These are phyloP conservation scores for Allolobophora icterica DNA, from an alignment of 2,888 invertebrate species.

Conservation along the genomic window DNA sequence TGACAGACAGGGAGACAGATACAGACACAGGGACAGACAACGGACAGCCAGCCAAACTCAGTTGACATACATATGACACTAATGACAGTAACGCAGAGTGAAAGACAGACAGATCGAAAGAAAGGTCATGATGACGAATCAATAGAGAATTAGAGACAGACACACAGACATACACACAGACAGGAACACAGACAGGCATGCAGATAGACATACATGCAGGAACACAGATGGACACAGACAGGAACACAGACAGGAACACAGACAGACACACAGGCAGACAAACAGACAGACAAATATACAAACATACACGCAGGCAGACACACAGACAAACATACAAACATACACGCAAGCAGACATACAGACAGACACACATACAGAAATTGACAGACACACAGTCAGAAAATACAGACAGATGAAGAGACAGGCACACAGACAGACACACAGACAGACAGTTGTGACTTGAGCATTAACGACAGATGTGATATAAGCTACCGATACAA, in stretches of 20 bases:
- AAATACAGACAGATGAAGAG: neutral
- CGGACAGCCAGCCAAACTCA: neutral
- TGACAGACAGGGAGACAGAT: neutral
- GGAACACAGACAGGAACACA: neutral
- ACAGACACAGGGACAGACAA: neutral
- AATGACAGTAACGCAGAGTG: neutral
- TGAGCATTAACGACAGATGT: neutral
- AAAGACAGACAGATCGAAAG: neutral
- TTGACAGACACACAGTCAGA: no score
- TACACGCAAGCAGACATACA: no score
- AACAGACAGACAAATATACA: neutral
- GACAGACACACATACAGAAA: no score
- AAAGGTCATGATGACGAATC: neutral
- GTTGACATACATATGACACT: no score
- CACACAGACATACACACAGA: no score
- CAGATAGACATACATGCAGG: no score
- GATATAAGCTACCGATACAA: neutral
- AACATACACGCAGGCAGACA: no score
- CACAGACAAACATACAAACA: neutral
- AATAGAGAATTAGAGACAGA: neutral
- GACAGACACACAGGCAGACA: no score
- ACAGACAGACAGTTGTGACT: neutral
- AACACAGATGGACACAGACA: no score
- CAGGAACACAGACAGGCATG: no score
- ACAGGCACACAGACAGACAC: neutral